These are phyloP conservation scores for Rhincodon typus DNA, from an alignment of 2,797 vertebrate species.

Conservation along the genomic window DNA sequence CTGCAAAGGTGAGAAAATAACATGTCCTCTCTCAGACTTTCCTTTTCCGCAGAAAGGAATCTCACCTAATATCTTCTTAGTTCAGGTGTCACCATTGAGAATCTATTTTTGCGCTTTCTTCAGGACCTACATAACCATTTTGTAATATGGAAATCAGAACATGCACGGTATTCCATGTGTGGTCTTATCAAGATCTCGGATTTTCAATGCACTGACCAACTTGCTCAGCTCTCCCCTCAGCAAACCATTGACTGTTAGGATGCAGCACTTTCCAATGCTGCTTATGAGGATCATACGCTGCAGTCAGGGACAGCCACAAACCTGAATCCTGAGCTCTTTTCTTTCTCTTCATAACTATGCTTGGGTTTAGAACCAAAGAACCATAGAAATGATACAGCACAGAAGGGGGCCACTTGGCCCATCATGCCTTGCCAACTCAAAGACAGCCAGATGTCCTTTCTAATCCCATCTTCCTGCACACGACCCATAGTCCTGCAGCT, in stretches of 20 bases:
- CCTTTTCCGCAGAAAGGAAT: background rate
- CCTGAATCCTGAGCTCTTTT: background rate
- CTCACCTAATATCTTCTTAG: background rate
- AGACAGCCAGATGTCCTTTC: no score
- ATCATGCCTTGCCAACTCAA: no score
- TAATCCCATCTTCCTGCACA: no score
- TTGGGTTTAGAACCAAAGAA: no score
- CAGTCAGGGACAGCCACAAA: background rate
- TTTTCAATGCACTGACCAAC: background rate
- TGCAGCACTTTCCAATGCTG: background rate
- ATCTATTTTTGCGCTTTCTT: no score
- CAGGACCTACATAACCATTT: background rate
- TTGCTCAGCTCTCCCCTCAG: background rate
- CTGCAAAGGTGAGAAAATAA: background rate
- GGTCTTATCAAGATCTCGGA: background rate
- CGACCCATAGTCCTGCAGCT: no score
- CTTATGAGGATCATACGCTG: background rate
- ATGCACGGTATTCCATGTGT: background rate
- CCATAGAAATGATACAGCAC: no score
- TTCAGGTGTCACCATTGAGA: no score
- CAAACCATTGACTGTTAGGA: background rate
- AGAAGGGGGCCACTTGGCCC: no score
- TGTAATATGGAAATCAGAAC: background rate
- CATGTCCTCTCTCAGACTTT: background rate
- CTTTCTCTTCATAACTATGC: no score